Evolutionary conservation across 2,888 invertebrate species (phyloP).

Genomic region (Pyrocoelia pectoralis): DNA sequence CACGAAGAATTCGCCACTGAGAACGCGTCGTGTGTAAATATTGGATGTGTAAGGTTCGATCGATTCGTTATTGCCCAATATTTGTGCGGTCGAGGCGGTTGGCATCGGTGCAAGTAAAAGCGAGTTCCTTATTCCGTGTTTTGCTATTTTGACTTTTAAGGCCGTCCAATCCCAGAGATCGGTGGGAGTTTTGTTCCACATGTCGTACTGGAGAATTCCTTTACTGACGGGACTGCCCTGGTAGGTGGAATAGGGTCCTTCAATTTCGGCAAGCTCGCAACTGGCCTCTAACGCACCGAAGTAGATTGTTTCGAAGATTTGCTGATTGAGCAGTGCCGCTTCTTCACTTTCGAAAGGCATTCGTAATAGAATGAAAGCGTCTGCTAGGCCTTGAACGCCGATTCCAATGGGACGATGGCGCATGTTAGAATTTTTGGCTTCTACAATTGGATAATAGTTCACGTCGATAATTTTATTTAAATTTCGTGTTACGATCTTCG

Average conservation of each 20-base stretch:
- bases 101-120: conserved; percentile 95
- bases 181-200: conserved; percentile 93
- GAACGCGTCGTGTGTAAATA: conserved; percentile 91
- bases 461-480: conserved; percentile 97
- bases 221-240: conserved; percentile 91
- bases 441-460: conserved; percentile 93
- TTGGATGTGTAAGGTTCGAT: conserved; percentile 99
- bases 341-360: conserved; percentile 90
- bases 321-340: conserved; percentile 86
- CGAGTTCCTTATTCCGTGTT: conserved; percentile 93
- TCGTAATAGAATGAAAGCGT: conserved; percentile 93
- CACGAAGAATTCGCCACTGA: conserved; percentile 95
- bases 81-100: conserved; percentile 98
- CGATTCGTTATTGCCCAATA: conserved; percentile 98
- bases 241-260: conserved; percentile 92
- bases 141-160: conserved; percentile 84
- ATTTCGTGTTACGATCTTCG: conserved; percentile 89
- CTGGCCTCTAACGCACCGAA: conserved; percentile 96
- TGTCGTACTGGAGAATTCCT: conserved; percentile 95
- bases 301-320: conserved; percentile 98
- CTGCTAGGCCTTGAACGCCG: conserved; percentile 97
- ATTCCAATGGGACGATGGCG: conserved; percentile 88
- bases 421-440: conserved; percentile 88
- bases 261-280: conserved; percentile 87
- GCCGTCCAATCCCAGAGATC: conserved; percentile 88